These are phyloP conservation scores for Falco berigora DNA, from an alignment of 2,797 vertebrate genomes.

Conservation along the genomic window DNA sequence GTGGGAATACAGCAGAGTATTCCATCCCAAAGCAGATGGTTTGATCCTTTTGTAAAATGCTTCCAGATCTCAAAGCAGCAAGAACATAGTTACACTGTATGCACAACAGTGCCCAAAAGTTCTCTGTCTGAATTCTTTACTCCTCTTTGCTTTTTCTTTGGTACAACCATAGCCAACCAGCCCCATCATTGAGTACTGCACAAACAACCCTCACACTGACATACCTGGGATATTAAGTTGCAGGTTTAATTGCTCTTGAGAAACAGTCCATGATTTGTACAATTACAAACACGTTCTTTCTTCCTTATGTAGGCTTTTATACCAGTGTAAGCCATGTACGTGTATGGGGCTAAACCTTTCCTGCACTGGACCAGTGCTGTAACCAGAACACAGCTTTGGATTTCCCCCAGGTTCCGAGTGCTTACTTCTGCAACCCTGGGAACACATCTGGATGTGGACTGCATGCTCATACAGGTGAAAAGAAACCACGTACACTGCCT, in stretches of 20 bases:
- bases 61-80: not conserved
- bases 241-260: not conserved
- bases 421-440: not conserved
- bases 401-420: not conserved
- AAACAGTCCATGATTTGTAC: not conserved
- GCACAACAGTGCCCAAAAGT: not conserved
- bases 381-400: not conserved
- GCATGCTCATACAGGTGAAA: not conserved
- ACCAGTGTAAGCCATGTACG: not conserved
- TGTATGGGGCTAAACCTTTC: not conserved
- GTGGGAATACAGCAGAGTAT: not conserved
- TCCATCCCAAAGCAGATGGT: not conserved
- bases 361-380: not conserved
- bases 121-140: not conserved
- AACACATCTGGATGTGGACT: not conserved
- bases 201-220: not conserved
- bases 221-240: not conserved
- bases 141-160: not conserved
- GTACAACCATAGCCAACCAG: not conserved
- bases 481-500: not conserved
- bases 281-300: not conserved
- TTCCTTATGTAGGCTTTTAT: not conserved
- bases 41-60: not conserved
- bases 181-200: not conserved
- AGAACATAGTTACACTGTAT: not conserved